Percentiles rank a stretch among this genome's conserved stretches.
Evolutionary conservation across 2,888 invertebrate species (phyloP).

Genomic region (Gibbula magus): DNA sequence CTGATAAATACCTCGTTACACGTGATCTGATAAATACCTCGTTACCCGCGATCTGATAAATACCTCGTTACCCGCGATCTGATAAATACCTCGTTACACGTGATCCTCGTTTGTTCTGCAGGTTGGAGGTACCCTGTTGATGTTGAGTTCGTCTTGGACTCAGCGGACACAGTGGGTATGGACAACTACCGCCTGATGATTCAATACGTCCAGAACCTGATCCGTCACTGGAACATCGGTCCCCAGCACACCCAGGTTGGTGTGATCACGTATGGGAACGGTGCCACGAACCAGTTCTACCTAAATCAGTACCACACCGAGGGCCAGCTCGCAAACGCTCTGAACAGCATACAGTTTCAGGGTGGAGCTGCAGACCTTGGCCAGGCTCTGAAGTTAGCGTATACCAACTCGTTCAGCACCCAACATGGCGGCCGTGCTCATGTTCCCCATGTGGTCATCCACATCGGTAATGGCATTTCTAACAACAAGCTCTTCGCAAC

Average conservation of each 20-base stretch:
- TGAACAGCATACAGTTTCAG: slow-evolving; percentile 48
- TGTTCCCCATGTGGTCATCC: slow-evolving; percentile 57
- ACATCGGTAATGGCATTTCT: slow-evolving; percentile 54
- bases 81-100: too few species aligned
- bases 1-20: too few species aligned
- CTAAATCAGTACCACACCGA: slow-evolving; percentile 48
- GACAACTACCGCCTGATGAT: slow-evolving; percentile 50
- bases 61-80: too few species aligned
- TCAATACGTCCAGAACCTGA: slow-evolving; percentile 55
- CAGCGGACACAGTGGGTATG: slow-evolving; percentile 54
- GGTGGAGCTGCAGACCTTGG: slow-evolving; percentile 35
- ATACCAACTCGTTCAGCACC: slow-evolving; percentile 43
- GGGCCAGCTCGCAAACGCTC: slow-evolving; percentile 41
- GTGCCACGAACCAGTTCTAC: slow-evolving; percentile 55
- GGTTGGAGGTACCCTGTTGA: slow-evolving; percentile 42
- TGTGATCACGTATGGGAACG: slow-evolving; percentile 54
- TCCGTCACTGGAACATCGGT: slow-evolving; percentile 54
- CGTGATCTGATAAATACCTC: too few species aligned
- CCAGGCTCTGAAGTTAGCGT: slow-evolving; percentile 3
- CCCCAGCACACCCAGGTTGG: slow-evolving; percentile 52
- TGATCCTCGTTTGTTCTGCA: background rate
- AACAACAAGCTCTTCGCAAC: slow-evolving; percentile 12
- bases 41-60: too few species aligned
- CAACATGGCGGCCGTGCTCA: slow-evolving; percentile 51
- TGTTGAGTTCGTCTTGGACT: slow-evolving; percentile 61